A percentile compares a stretch with the other conserved stretches of the same genome.
Evolutionary conservation across 2,797 vertebrate genomes (phyloP).

Genomic region (Kryptopterus vitreolus): DNA sequence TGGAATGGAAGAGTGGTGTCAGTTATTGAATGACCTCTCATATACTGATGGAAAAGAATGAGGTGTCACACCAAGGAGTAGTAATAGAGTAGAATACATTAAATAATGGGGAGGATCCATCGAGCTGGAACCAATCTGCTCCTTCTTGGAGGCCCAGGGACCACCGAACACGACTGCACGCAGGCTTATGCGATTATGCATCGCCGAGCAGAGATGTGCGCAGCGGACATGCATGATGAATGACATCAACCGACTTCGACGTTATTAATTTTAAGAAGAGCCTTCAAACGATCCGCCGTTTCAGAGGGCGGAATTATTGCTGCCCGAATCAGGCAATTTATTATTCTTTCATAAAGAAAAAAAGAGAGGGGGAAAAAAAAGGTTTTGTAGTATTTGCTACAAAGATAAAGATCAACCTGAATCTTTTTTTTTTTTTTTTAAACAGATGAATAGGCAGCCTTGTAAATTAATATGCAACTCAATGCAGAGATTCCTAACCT

Average conservation of each 20-base stretch:
- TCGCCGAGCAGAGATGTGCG: slow-evolving; percentile 54
- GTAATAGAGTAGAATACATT: slow-evolving; percentile 81
- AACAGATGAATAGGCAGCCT: neutral
- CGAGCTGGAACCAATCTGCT: slow-evolving; percentile 73
- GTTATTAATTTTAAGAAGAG: slow-evolving; percentile 39
- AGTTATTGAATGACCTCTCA: slow-evolving; percentile 77
- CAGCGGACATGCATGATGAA: slow-evolving; percentile 44
- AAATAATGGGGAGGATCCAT: slow-evolving; percentile 72
- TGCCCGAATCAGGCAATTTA: slow-evolving; percentile 1
- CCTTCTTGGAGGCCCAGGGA: slow-evolving; percentile 68
- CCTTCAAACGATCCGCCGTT: slow-evolving; percentile 30
- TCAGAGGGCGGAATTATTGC: neutral
- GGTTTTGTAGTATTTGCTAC: too few species aligned
- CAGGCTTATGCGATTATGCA: slow-evolving; percentile 59
- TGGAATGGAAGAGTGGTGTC: slow-evolving; percentile 75
- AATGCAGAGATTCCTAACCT: neutral
- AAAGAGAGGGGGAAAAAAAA: neutral
- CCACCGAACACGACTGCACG: slow-evolving; percentile 51
- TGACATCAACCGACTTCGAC: slow-evolving; percentile 21
- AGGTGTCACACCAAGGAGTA: slow-evolving; percentile 75
- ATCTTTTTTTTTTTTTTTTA: neutral
- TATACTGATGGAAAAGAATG: slow-evolving; percentile 75
- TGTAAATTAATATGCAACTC: slow-evolving; percentile 18
- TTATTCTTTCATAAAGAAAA: slow-evolving; percentile 20
- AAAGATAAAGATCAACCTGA: neutral